phyloP scores from a whole-genome alignment of 2,888 invertebrate genomes.

The Pyrrhosoma nymphula region DNA sequence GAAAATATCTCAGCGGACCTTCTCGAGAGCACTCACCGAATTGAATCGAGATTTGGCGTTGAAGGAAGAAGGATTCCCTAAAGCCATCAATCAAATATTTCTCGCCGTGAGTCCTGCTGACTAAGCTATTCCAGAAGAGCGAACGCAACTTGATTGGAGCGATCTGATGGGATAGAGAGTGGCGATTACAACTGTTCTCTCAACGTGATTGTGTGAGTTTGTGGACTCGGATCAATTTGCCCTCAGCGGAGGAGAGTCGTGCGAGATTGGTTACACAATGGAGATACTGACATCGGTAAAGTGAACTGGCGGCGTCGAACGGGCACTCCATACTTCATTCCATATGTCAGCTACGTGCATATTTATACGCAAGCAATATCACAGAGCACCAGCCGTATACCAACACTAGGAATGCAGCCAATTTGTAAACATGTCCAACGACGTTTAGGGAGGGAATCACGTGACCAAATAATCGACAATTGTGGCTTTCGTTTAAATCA shows the following conservation, averaged over 20 bases:
- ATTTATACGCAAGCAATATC: too few relatives aligned
- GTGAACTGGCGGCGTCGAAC: background rate
- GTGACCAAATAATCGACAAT: too few relatives aligned
- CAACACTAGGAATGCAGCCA: too few relatives aligned
- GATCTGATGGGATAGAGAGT: slow-evolving; percentile 39
- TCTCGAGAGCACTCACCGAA: background rate
- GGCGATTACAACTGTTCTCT: slow-evolving; percentile 15
- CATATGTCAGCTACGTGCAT: too few relatives aligned
- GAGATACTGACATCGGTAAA: background rate
- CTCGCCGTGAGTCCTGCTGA: slow-evolving; percentile 29
- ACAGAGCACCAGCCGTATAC: too few relatives aligned
- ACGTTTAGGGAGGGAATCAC: too few relatives aligned
- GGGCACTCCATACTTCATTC: background rate
- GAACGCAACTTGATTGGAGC: slow-evolving; percentile 37
- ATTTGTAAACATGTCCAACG: too few relatives aligned
- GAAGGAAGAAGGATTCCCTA: background rate
- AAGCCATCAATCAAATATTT: slow-evolving; percentile 30
- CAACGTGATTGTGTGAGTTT: background rate
- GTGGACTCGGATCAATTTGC: background rate
- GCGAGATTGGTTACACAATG: background rate
- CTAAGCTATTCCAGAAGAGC: slow-evolving; percentile 25
- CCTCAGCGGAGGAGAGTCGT: background rate
- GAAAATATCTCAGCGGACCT: slow-evolving; percentile 30
- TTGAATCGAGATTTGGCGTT: background rate
- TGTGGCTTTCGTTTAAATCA: too few relatives aligned